Base-by-base conservation (phyloP, 2,113 vertebrate genomes). In the Pipra filicauda region DNA sequence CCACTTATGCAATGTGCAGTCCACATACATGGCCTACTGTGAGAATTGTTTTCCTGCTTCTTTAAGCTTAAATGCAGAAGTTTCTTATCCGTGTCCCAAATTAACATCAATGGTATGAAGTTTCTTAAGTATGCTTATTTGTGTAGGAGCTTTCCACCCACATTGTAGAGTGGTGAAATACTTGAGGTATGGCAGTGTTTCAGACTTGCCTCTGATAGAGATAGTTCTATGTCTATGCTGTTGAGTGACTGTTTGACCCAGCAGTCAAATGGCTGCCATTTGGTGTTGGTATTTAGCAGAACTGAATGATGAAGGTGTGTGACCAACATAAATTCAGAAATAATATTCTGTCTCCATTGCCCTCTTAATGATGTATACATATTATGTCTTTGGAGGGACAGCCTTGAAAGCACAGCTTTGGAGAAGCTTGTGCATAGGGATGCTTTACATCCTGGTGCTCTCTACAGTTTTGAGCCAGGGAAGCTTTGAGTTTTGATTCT, bases 1-100 rank as follows among this genome's bases (percentile, higher is more conserved):
- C 5, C 5, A 5, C 1, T 15, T 35, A 3, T 0, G 5, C 33
- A 59, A 7, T 49, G 39, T 28, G 20, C 24, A 78, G n/a, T 41
- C 28, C 43, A 55, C 58, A 57, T 69, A 41, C 19, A 4, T 59
- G 9, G 62, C 49, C 2, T 24, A 11, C 51, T 17, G 3, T 0
- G 0, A 59, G 52, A 87, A n/a, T 30, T 69, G 15, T 67, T 80
- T 72, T 77, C 19, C 51, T 64, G 15, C 24, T 58, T 16, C n/a
- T 66, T 80, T 21, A 67, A 82, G 19, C 26, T 54, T 35, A 91
- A 79, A 67, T 27, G 37, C 22, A 12, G 19, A 49, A 72, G 44
- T 80, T 89, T 43, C 64, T 80, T 70, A 37, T n/a, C 28, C 3
- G 0, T 71, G 8, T 87, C 46, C 43, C 19, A 67, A 17, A 59